A percentile compares a stretch with the other conserved stretches of the same genome.
These are phyloP conservation scores for Vanessa tameamea DNA, from an alignment of 1,140 invertebrate species.

Conservation along the genomic window DNA sequence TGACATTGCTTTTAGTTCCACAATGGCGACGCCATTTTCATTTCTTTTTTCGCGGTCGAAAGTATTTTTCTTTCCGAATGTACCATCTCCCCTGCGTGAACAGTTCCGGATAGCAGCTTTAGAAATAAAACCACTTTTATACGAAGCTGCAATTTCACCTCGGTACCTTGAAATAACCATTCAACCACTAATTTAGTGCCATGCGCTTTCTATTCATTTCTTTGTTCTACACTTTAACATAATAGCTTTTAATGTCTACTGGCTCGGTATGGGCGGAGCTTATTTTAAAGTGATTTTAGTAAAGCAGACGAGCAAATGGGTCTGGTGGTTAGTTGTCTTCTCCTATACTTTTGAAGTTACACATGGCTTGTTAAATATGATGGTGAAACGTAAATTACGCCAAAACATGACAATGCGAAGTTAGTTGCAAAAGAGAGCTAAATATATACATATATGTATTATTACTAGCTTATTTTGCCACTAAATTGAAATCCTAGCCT, in stretches of 20 bases:
- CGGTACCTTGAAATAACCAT: constrained; percentile 2
- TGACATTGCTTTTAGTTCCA: not conserved
- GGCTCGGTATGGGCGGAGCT: no score
- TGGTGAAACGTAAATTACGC: no score
- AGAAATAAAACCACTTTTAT: constrained; percentile 2
- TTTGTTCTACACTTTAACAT: not conserved
- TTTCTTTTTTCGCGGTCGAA: not conserved
- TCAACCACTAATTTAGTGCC: not conserved
- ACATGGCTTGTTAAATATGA: no score
- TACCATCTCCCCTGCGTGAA: not conserved
- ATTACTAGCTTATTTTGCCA: no score
- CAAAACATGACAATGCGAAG: no score
- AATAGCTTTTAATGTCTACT: not conserved
- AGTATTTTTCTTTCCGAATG: constrained; percentile 5
- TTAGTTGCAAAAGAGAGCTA: no score
- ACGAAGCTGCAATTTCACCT: constrained; percentile 5
- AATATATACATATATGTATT: no score
- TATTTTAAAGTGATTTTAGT: no score
- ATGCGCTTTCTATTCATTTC: not conserved
- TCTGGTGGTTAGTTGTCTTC: no score
- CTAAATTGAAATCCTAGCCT: no score
- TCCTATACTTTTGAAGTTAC: no score
- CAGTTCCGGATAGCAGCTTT: not conserved
- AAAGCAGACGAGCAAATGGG: no score
- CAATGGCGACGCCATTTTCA: not conserved